Base-by-base conservation (phyloP, 2,888 invertebrate species). In the Agriopis leucophaearia region DNA sequence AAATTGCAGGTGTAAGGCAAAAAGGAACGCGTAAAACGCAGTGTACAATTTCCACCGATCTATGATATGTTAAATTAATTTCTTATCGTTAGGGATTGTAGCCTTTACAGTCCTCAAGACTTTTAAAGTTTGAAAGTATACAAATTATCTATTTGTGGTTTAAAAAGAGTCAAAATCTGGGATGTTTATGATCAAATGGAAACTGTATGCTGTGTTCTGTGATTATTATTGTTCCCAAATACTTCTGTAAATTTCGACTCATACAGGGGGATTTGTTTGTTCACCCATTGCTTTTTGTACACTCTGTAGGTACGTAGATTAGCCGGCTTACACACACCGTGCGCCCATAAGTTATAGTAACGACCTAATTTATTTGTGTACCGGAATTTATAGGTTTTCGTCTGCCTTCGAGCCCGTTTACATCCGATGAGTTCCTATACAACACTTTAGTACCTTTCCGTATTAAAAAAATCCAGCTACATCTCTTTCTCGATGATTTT, bases 291-390 rank as follows among this genome's bases (percentile, higher is more conserved):
- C 59, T 63, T 56, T 40, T 42, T 40, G n/a, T 35, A 64, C 59
- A 57, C 51, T 45, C 63, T 64, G 64, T 60, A 64, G 51, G n/a
- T 51, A 63, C 56, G 18, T 47, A 63, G 68, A 64, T 69, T 51
- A 64, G 64, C 16, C 64, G 68, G 64, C 64, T 69, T 69, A 69
- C 69, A 61, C 56, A 76, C 72, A 64, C 70, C 71, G 73, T 69
- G 72, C 73, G 70, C 59, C 72, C 74, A 80, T 81, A 72, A 80
- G 60, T 82, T 78, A 76, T 60, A 71, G 64, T 80, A 82, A 81
- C 78, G 75, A 80, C 73, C 77, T 77, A 81, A 81, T 82, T 80
- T 81, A 81, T 83, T 72, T 72, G 65, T 72, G 48, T 69, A 73
- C 61, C 68, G 62, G 69, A 65, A 71, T 69, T 70, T 68, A 68